Evolutionary conservation across 2,797 vertebrate genomes (phyloP), one percentile per base, ranked within the genome.

Genomic region (Telmatherina bonti): DNA sequence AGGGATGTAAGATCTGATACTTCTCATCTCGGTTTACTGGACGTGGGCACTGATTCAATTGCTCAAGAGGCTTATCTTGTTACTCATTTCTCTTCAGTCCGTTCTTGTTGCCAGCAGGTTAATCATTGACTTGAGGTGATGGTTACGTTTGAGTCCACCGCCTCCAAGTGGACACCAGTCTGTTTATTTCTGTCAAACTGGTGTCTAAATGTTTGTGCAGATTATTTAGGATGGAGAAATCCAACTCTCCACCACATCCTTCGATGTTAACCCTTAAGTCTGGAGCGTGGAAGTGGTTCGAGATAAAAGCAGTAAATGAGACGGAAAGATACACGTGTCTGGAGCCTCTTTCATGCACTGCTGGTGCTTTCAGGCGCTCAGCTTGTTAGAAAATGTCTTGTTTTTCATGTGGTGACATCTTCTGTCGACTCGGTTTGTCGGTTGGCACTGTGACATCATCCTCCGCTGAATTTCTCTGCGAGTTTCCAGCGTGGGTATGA

Each of bases 401-500:
- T 26, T 35, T 45, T 12, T 43, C n/a, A 12, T 49, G 18, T 18
- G 8, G 15, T 52, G 15, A 43, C 56, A 54, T 24, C 8, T 62
- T 27, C 36, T 11, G 36, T 30, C 8, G 11, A 13, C 18, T 33
- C 7, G 1, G 7, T 22, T 10, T 29, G 24, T 58, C 0, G 30
- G 8, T 70, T 33, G 55, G 20, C 5, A 6, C 13, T 16, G 35
- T 36, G 52, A 22, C 62, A 18, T 49, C 12, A 15, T 36, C 20
- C 20, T 24, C 30, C 7, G 0, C 22, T 27, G 26, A 20, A 33
- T 73, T 65, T 57, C 49, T 38, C 0, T 52, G 20, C 15, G 29
- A 31, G 22, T 77, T 53, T 54, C 1, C 1, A 3, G 26, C 11
- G 24, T 68, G 38, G 18, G 56, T 67, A 30, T 49, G 53, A 67